Evolutionary conservation across 2,797 vertebrate genomes (phyloP), one percentile per base, ranked within the genome.

Genomic region (Sebastes trivittatus): DNA sequence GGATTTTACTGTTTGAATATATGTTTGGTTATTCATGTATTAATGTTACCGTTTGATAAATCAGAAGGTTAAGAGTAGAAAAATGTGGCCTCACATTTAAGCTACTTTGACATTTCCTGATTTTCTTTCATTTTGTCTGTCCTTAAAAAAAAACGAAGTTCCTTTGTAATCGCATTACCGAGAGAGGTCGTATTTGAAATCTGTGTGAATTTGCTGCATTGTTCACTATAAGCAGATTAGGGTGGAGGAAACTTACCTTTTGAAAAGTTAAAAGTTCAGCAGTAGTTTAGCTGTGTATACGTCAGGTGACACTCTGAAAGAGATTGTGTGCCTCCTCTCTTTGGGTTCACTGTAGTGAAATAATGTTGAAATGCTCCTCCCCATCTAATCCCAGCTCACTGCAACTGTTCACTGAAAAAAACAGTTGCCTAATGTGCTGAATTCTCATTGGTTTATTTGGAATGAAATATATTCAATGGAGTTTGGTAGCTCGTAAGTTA

Each of bases 141-240:
- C 11, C 30, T 74, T 63, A 88, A 68, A 85, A 61, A 61, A 81
- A 38, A 38, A 38, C 5, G 5, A 38, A 78, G 38, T 72, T 75
- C 73, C 58, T 84, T 88, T 89, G 81, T 91, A 80, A 68, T 14
- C 62, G 72, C 22, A 52, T 84, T 73, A 80, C 30, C 29, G 82
- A 82, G 34, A 46, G 64, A 79, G 61, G 27, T 71, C 20, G 1
- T 6, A 74, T 84, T 79, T 83, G 34, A 87, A 86, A 71, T 67
- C 34, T 60, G 23, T 60, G 30, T 80, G 63, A 86, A 90, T 75
- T 87, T 87, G 75, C n/a, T 70, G 60, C 54, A 71, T 87, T 89
- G 71, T 88, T 92, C 63, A 72, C 34, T 56, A 2, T 91, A 93
- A 94, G 77, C 10, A 89, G 88, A 94, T 95, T 93, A 90, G 36